These are phyloP conservation scores for Drosophila tsacasi DNA, from an alignment of 1,140 invertebrate genomes.

Conservation along the genomic window DNA sequence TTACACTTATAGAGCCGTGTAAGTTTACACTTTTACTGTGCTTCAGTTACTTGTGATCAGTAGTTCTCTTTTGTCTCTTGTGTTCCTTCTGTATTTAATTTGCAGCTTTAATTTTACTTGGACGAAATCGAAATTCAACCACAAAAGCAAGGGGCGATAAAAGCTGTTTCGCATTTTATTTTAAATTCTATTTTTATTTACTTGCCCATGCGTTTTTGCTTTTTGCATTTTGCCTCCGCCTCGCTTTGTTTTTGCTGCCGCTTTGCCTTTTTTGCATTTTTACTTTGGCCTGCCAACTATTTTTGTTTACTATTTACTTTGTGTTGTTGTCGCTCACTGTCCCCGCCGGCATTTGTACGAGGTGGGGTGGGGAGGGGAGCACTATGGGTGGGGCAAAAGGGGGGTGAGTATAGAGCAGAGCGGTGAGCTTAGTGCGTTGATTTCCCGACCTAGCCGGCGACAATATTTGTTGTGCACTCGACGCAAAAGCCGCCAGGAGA, in stretches of 20 bases:
- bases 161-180: constrained; percentile 73
- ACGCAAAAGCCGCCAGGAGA: constrained; percentile 50
- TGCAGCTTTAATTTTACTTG: constrained; percentile 71
- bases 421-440: constrained; percentile 69
- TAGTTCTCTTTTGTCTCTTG: constrained; percentile 8
- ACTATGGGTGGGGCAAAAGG: no score
- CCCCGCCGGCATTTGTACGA: constrained; percentile 33
- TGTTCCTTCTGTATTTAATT: constrained; percentile 41
- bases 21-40: background rate
- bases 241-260: constrained; percentile 31
- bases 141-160: constrained; percentile 32
- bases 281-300: constrained; percentile 79
- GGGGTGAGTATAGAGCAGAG: background rate
- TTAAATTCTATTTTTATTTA: constrained; percentile 78
- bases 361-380: background rate
- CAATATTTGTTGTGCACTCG: constrained; percentile 83
- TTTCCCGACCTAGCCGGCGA: constrained; percentile 82
- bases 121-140: constrained; percentile 36
- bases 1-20: constrained; percentile 29
- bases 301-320: constrained; percentile 84
- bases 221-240: constrained; percentile 21
- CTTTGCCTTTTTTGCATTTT: constrained; percentile 67
- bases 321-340: constrained; percentile 52
- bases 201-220: constrained; percentile 60
- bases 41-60: constrained; percentile 5